These are phyloP conservation scores for Operophtera brumata DNA, from an alignment of 2,888 invertebrate genomes.

Conservation along the genomic window DNA sequence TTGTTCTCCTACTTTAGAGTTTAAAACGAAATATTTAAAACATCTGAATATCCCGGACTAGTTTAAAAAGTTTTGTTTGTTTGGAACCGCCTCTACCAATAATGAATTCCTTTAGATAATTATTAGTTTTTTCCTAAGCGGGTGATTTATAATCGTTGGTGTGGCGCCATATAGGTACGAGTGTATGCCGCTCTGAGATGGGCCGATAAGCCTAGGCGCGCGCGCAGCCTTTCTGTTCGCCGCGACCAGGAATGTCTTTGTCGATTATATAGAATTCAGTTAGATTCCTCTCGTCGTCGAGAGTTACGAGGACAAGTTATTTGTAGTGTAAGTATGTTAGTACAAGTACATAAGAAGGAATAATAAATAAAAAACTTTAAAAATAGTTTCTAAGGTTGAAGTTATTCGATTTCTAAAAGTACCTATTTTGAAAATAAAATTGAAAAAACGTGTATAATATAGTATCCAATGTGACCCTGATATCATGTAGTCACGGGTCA, in stretches of 20 bases:
- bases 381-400: no score
- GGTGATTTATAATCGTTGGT: slow-evolving; percentile 55
- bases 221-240: slow-evolving; percentile 41
- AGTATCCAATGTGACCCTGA: no score
- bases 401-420: no score
- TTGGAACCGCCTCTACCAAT: slow-evolving; percentile 24
- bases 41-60: slow-evolving; percentile 4
- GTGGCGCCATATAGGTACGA: slow-evolving; percentile 52
- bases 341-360: no score
- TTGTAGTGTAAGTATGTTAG: no score
- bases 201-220: slow-evolving; percentile 45
- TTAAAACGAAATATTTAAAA: background rate
- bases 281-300: background rate
- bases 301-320: background rate
- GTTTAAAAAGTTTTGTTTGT: slow-evolving; percentile 16
- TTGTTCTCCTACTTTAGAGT: slow-evolving; percentile 16
- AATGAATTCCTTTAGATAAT: slow-evolving; percentile 44
- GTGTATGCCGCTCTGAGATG: slow-evolving; percentile 39
- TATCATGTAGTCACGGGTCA: no score
- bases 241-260: slow-evolving; percentile 33
- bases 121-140: slow-evolving; percentile 47
- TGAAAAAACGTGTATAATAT: no score
- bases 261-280: slow-evolving; percentile 25
- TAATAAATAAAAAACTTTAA: no score
- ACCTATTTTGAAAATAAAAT: no score